Conservation (phyloP, 2,113 vertebrate genomes). For the Cettia cetti region DNA sequence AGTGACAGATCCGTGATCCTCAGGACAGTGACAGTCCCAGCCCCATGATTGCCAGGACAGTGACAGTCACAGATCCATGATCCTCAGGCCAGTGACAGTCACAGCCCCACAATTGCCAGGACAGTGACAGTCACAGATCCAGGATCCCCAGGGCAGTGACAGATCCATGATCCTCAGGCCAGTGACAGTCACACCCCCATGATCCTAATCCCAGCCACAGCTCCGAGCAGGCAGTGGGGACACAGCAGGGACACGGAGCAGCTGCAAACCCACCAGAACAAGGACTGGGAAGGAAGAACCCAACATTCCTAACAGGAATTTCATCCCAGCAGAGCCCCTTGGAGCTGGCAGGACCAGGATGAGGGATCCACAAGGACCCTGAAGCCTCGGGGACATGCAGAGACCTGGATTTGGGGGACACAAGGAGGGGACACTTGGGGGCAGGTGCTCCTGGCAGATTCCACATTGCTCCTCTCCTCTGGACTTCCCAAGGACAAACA, state of each 20-base stretch:
- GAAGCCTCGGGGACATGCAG: not conserved
- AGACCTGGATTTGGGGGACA: not conserved
- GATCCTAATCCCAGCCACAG: not conserved
- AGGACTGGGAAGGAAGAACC: not conserved
- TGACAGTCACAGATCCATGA: not conserved
- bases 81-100: not conserved
- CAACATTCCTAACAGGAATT: not conserved
- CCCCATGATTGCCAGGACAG: no score
- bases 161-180: not conserved
- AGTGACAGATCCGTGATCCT: no score
- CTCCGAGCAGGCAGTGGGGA: not conserved
- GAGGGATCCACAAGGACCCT: not conserved
- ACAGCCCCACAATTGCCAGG: not conserved
- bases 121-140: not conserved
- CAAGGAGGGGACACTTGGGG: not conserved
- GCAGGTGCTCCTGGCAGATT: not conserved
- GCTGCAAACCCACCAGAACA: not conserved
- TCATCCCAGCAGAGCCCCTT: not conserved
- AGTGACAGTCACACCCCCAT: not conserved
- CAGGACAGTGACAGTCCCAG: not conserved
- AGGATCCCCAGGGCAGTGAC: not conserved
- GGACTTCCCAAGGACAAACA: rapidly evolving
- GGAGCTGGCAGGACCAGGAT: not conserved
- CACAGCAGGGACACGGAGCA: not conserved
- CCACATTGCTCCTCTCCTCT: not conserved